Base-by-base conservation (phyloP, 2,113 vertebrate species). In the Australoheros scitulus region DNA sequence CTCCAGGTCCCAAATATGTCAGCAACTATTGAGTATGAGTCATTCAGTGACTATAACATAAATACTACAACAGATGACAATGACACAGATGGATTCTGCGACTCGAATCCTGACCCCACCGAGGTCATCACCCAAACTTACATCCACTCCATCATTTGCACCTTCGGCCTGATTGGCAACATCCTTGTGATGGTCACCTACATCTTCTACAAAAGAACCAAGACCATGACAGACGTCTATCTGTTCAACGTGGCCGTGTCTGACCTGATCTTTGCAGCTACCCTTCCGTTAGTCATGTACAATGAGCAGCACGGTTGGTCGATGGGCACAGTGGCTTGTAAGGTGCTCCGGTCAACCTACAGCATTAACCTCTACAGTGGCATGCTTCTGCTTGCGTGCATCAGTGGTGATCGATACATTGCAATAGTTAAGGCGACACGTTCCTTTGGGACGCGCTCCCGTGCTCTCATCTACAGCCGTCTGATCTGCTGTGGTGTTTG, bases 301-400 rank as follows among this genome's bases (percentile, higher is more conserved):
- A 91, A 94, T 0, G 94, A 97, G 1, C 87, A 86, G 77, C 47
- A 94, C 20, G 3, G 26, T 4, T 99, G 98, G 98, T 15, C 85
- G 11, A 98, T 99, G 38, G 95, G 95, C 18, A 5, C 24, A 0
- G 88, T 57, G 14, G 17, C 89, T 4, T 99, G 98, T 88, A 98
- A 98, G 83, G 55, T 97, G 1, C 78, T 95, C 1, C 92, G 89
- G 43, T 96, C 96, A 2, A 89, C 96, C 79, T 98, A 98, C 43
- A 96, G 97, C 3, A 80, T 99, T 88, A 99, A 99, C 92, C 96
- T 99, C 55, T 97, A 97, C 95, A 97, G 97, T 2, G 96, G 98
- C 55, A 97, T 98, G 96, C 93, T 99, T 59, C 96, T 99, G 77
- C 87, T 99, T n/a, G 96, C 97, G 22, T 98, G 97, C 24, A 93